A percentile compares a stretch with the other conserved stretches of the same genome.
These are phyloP conservation scores for Tenthredo distinguenda DNA, from an alignment of 2,888 invertebrate species.

Conservation along the genomic window DNA sequence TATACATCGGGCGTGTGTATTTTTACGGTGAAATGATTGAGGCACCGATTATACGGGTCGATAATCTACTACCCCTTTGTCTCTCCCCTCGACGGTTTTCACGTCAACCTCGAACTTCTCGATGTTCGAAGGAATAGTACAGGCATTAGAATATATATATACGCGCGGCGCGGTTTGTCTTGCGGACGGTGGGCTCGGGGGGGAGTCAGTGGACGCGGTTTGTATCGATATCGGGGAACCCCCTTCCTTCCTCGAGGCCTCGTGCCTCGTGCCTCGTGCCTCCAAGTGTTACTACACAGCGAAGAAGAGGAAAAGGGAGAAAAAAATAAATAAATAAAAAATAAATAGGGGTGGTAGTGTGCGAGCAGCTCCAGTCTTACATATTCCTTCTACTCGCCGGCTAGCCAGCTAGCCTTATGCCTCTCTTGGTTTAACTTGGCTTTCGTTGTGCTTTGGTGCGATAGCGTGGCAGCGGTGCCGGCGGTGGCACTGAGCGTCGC, in stretches of 20 bases:
- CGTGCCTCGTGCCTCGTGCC: not conserved
- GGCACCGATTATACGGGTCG: slow-evolving; percentile 59
- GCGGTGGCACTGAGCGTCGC: slow-evolving; percentile 73
- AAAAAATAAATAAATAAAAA: slow-evolving; percentile 12
- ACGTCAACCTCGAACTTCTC: slow-evolving; percentile 8
- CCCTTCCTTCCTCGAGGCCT: not conserved
- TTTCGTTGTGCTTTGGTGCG: not conserved
- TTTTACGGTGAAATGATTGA: slow-evolving; percentile 53
- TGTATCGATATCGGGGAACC: slow-evolving; percentile 58
- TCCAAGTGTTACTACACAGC: not conserved
- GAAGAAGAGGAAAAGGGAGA: slow-evolving; percentile 42
- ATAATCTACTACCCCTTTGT: slow-evolving; percentile 51
- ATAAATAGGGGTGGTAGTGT: not conserved
- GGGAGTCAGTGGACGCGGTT: slow-evolving; percentile 53
- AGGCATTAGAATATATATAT: not conserved
- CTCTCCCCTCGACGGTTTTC: not conserved
- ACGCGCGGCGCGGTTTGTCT: slow-evolving; percentile 38
- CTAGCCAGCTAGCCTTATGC: not conserved
- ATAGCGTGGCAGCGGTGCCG: slow-evolving; percentile 62
- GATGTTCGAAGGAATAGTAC: not conserved
- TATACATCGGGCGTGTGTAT: no score
- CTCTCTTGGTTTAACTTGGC: not conserved
- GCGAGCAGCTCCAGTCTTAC: not conserved
- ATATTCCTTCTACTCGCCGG: not conserved
- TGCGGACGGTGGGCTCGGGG: slow-evolving; percentile 46